Evolutionary conservation across 37 sponge, comb jelly and placozoan species (phyloP), one percentile per base, ranked within the genome.

Genomic region (Spongilla lacustris): DNA sequence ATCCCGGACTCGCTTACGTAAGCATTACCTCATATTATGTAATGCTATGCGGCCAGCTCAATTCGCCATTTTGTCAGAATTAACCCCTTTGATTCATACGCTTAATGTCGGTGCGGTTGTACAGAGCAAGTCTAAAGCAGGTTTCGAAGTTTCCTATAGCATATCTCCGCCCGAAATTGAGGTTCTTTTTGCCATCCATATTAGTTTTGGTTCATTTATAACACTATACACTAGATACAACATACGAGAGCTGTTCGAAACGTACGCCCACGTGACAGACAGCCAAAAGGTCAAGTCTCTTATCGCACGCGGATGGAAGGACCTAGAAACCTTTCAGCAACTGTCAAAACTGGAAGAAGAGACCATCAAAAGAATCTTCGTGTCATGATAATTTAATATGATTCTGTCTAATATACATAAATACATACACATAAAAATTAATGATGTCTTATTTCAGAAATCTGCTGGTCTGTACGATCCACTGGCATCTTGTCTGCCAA

Each of bases 161-260:
- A 23, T 25, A 66, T 3, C 29, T 92, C 27, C 73, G 88, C 19
- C 28, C 73, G 23, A 92, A 84, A 81, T 29, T 87, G 34, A 87
- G 72, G 92, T 92, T 36, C 29, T 8, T 33, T 77, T 68, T 71
- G 22, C n/a, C n/a, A 32, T 11, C 69, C 17, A 72, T 68, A 71
- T 6, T n/a, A 5, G 4, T 67, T 58, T 46, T 23, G 24, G 10
- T 68, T n/a, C n/a, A n/a, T n/a, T n/a, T n/a, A n/a, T n/a, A n/a
- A n/a, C n/a, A n/a, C n/a, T n/a, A n/a, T n/a, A n/a, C 48, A 67
- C 25, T 72, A 94, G 94, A 67, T 84, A 71, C 77, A 94, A 87
- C 25, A 26, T 84, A n/a, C 66, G 91, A 36, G 91, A 94, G 9
- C 33, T 87, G 11, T 88, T 90, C 75, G 88, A 94, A 73, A 26